A percentile compares a stretch with the other conserved stretches of the same genome.
Evolutionary conservation across 2,113 vertebrate species (phyloP).

Genomic region (Thinocorus orbignyianus): DNA sequence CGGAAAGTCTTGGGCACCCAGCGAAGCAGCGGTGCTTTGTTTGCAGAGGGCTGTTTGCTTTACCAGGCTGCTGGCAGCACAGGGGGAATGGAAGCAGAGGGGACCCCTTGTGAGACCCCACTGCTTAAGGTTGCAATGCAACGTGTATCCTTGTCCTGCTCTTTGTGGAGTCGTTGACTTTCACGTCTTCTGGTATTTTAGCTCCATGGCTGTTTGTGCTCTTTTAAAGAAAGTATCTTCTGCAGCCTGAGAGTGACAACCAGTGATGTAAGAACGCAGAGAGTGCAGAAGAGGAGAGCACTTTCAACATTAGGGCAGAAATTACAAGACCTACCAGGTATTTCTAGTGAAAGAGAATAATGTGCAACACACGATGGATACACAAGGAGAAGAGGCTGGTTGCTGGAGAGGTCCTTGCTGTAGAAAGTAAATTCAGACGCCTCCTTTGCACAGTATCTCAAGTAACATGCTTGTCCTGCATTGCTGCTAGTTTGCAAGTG

Average conservation of each 20-base stretch:
- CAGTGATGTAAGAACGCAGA: neutral
- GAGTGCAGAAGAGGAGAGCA: neutral
- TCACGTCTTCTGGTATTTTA: neutral
- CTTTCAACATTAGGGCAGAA: neutral
- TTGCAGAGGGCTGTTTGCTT: neutral
- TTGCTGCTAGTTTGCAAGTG: neutral
- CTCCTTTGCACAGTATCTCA: neutral
- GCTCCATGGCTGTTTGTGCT: neutral
- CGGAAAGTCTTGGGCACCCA: neutral
- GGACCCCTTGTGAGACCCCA: neutral
- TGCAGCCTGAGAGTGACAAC: neutral
- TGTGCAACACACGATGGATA: accelerated
- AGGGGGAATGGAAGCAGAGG: neutral
- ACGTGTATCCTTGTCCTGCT: neutral
- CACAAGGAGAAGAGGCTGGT: neutral
- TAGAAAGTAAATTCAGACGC: neutral
- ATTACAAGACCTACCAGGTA: neutral
- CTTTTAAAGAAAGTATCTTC: neutral
- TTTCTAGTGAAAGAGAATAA: neutral
- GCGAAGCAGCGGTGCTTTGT: neutral
- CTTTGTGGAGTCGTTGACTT: neutral
- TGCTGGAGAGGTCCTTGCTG: neutral
- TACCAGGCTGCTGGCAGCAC: neutral
- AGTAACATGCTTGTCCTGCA: neutral
- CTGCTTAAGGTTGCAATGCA: neutral